Base-by-base conservation (phyloP, 1,140 invertebrate species). In the Bradynema listronoti region DNA sequence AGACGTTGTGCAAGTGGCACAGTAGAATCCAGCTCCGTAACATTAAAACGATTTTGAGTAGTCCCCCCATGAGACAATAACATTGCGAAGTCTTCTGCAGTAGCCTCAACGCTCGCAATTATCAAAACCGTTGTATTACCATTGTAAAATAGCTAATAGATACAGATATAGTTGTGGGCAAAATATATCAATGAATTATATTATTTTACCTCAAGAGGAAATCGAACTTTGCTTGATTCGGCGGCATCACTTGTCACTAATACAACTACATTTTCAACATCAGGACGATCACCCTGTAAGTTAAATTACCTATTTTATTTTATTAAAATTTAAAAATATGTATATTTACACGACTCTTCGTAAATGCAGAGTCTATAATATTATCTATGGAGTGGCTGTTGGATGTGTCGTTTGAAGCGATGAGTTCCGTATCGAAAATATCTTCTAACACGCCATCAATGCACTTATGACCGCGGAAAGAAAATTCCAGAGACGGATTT, bases 401-500 rank as follows among this genome's bases (percentile, higher is more conserved):
- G 24, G 68, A 72, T 19, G 56, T 60, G 42, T 73, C 71, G 58
- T 71, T 73, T 63, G n/a, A n/a, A n/a, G n/a, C n/a, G n/a, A 73
- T 65, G 41, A 69, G 72, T 30, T 63, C 47, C 1, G 71, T 73
- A 41, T 68, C 65, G 14, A 54, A 42, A 33, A 73, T 73, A 52
- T 73, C 71, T 24, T 68, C 62, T 22, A 74, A 43, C 36, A 76
- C 45, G 2, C 53, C 22, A 7, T 69, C 42, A 24, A 76, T 69
- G 36, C 71, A 73, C 32, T 69, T 69, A 43, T 73, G 71, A 36
- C 57, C 55, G 14, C 71, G 58, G 29, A 73, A 69, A 9, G 71
- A 73, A 52, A 73, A 73, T 50, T 73, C 71, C 50, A 73, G 55
- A 33, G 60, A 73, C 6, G 71, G 71, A 27, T 73, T 73, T 42